Evolutionary conservation across 2,797 vertebrate genomes (phyloP).

Genomic region (Hippoglossus hippoglossus): DNA sequence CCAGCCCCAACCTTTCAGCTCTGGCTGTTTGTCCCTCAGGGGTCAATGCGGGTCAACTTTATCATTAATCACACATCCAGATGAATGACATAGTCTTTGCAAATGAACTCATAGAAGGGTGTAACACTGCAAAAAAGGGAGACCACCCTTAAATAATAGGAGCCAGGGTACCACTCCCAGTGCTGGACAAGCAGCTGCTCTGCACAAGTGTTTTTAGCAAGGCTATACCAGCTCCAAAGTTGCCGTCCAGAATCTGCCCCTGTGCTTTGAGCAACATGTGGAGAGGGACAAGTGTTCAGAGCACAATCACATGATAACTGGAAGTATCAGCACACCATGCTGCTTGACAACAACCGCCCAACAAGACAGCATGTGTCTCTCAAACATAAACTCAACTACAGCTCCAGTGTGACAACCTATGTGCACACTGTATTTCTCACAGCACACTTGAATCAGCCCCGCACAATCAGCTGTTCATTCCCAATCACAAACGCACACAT

Average conservation of each 20-base stretch:
- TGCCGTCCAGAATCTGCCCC: slow-evolving; percentile 11
- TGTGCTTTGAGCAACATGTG: not conserved
- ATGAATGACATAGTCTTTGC: slow-evolving; percentile 16
- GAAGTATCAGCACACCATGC: slow-evolving; percentile 18
- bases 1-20: slow-evolving; percentile 38
- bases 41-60: slow-evolving; percentile 65
- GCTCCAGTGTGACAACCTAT: slow-evolving; percentile 16
- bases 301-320: slow-evolving; percentile 1
- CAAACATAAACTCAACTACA: not conserved
- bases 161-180: slow-evolving; percentile 9
- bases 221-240: not conserved
- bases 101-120: slow-evolving; percentile 22
- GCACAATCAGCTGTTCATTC: slow-evolving; percentile 71
- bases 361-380: slow-evolving; percentile 1
- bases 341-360: not conserved
- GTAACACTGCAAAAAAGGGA: slow-evolving; percentile 1
- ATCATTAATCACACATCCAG: slow-evolving; percentile 63
- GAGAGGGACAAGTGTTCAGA: not conserved
- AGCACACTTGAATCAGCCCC: slow-evolving; percentile 35
- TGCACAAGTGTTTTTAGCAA: slow-evolving; percentile 4
- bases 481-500: slow-evolving; percentile 54
- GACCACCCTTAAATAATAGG: slow-evolving; percentile 6
- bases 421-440: slow-evolving; percentile 3
- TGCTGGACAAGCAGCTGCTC: not conserved
- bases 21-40: slow-evolving; percentile 30